Evolutionary conservation across 2,888 invertebrate genomes (phyloP).

Genomic region (Coremacera marginata): DNA sequence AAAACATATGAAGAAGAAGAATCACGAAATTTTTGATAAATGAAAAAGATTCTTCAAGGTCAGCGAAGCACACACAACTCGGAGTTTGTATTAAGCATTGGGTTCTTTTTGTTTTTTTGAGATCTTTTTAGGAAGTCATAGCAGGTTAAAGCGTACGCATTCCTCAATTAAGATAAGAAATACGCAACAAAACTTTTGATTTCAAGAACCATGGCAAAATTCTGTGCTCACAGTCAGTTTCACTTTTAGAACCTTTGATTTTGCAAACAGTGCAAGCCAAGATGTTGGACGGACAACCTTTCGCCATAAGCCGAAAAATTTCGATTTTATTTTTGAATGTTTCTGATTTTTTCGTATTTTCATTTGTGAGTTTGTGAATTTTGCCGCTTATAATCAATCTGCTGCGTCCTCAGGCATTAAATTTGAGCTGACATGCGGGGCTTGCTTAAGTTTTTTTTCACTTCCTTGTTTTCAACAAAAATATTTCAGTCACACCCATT

Average conservation of each 20-base stretch:
- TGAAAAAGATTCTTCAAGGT: slow-evolving; percentile 62
- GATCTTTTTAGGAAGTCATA: not conserved
- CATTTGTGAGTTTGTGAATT: slow-evolving; percentile 34
- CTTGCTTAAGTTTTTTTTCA: not conserved
- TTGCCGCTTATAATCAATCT: slow-evolving; percentile 57
- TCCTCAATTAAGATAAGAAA: not conserved
- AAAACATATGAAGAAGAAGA: slow-evolving; percentile 18
- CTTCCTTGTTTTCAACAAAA: not conserved
- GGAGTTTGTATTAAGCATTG: not conserved
- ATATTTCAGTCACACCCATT: slow-evolving; percentile 17
- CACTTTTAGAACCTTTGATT: slow-evolving; percentile 29
- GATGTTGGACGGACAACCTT: too few species aligned
- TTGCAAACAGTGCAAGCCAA: too few species aligned
- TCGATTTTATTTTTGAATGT: not conserved
- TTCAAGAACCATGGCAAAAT: slow-evolving; percentile 31
- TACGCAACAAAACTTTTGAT: slow-evolving; percentile 29
- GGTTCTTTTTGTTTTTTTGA: not conserved
- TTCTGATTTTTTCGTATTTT: not conserved
- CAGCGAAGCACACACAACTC: slow-evolving; percentile 47
- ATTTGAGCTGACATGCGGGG: slow-evolving; percentile 54
- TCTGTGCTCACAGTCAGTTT: not conserved
- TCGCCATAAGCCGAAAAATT: not conserved
- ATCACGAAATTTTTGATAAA: slow-evolving; percentile 60
- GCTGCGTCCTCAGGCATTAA: slow-evolving; percentile 61
- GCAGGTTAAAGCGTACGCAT: too few species aligned